Conservation (phyloP, 2,888 invertebrate species). For the Pterobdella sp. region DNA sequence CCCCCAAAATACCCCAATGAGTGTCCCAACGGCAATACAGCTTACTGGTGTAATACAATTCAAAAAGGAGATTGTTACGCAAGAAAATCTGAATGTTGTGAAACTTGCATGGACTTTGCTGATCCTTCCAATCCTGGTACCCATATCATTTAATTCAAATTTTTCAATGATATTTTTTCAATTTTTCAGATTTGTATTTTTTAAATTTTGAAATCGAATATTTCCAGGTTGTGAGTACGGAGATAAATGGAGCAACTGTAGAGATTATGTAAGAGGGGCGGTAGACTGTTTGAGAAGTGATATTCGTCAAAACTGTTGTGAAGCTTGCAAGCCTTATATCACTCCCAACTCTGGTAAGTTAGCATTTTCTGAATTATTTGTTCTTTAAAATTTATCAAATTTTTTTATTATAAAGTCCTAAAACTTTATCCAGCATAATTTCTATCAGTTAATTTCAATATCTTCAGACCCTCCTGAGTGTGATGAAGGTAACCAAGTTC, state of each 20-base stretch:
- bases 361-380: neutral
- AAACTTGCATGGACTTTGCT: neutral
- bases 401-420: neutral
- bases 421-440: neutral
- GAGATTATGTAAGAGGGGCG: neutral
- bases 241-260: conserved; percentile 11
- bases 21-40: conserved; percentile 17
- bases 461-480: conserved; percentile 13
- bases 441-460: neutral
- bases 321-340: conserved; percentile 4
- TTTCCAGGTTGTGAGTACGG: conserved; percentile 29
- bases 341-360: conserved; percentile 16
- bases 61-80: conserved; percentile 3
- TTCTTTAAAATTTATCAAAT: neutral
- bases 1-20: neutral
- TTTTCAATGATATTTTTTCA: neutral
- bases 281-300: neutral
- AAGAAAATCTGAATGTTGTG: neutral
- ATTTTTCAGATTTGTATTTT: neutral
- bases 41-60: conserved; percentile 19
- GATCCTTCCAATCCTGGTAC: neutral
- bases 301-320: conserved; percentile 20
- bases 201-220: too few relatives aligned
- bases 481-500: conserved; percentile 21
- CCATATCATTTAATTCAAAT: neutral